Evolutionary conservation across 2,888 invertebrate species (phyloP).

Genomic region (Congeria kusceri): DNA sequence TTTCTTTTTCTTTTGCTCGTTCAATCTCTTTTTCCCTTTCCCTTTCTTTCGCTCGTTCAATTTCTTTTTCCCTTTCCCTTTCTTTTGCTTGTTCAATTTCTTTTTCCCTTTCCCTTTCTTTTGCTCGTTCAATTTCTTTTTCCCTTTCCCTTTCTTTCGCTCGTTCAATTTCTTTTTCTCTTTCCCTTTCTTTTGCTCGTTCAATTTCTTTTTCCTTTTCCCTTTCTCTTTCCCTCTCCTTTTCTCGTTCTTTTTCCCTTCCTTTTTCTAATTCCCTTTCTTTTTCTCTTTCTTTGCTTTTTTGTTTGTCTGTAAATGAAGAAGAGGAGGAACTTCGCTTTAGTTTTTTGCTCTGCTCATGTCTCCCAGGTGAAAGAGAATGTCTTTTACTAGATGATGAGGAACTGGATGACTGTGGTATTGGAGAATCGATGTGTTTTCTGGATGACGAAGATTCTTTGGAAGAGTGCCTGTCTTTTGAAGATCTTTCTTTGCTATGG

Average conservation of each 20-base stretch:
- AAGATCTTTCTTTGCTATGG: slow-evolving; percentile 47
- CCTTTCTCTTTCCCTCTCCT: slow-evolving; percentile 23
- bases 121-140: slow-evolving; percentile 37
- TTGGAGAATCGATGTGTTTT: slow-evolving; percentile 45
- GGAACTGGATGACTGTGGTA: slow-evolving; percentile 15
- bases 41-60: slow-evolving; percentile 26
- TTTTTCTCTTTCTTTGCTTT: slow-evolving; percentile 29
- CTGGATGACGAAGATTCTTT: slow-evolving; percentile 49
- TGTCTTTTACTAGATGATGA: slow-evolving; percentile 59
- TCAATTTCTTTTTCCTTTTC: slow-evolving; percentile 31
- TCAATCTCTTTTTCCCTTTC: slow-evolving; percentile 33
- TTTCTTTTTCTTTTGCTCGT: slow-evolving; percentile 14
- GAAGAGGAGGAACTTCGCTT: slow-evolving; percentile 48
- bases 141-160: slow-evolving; percentile 25
- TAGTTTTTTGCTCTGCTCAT: slow-evolving; percentile 45
- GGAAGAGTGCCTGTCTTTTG: slow-evolving; percentile 50
- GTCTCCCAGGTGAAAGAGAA: slow-evolving; percentile 59
- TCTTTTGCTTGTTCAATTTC: slow-evolving; percentile 19
- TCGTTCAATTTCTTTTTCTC: slow-evolving; percentile 18
- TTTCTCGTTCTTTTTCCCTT: slow-evolving; percentile 23
- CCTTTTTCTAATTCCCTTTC: slow-evolving; percentile 34
- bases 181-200: slow-evolving; percentile 17
- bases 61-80: slow-evolving; percentile 24
- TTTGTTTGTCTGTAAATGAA: slow-evolving; percentile 39
- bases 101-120: slow-evolving; percentile 17